Evolutionary conservation across 1,140 invertebrate genomes (phyloP).

Genomic region (Piezodorus guildinii): DNA sequence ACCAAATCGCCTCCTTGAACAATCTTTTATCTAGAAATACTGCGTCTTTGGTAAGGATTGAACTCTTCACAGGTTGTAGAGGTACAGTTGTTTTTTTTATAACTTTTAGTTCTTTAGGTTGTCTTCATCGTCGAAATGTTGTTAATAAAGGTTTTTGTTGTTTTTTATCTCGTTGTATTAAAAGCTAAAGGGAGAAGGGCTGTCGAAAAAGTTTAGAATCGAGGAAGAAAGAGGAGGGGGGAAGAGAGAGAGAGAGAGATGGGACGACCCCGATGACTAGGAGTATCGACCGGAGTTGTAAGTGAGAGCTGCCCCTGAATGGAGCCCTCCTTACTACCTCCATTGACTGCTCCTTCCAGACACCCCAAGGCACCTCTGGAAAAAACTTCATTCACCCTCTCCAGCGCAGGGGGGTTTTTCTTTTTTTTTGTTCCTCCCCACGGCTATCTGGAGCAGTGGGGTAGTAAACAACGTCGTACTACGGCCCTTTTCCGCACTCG

Average conservation of each 20-base stretch:
- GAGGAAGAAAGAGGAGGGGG: not conserved
- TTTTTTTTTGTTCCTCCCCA: not conserved
- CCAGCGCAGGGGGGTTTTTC: not conserved
- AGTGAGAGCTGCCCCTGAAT: not conserved
- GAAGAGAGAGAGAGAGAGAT: not conserved
- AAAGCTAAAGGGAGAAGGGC: not conserved
- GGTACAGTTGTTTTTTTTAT: too few relatives aligned
- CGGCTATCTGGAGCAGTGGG: not conserved
- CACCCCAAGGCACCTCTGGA: not conserved
- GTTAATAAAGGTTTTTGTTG: too few relatives aligned
- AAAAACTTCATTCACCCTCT: conserved; percentile 11
- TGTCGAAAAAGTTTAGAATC: not conserved
- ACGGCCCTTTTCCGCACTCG: too few relatives aligned
- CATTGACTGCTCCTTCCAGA: conserved; percentile 15
- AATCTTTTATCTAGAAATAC: too few relatives aligned
- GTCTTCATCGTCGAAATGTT: too few relatives aligned
- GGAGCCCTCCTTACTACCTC: not conserved
- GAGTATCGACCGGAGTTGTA: not conserved
- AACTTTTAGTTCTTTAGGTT: too few relatives aligned
- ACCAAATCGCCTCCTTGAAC: too few relatives aligned
- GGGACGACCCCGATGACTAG: not conserved
- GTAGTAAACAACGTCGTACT: too few relatives aligned
- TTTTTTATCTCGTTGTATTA: too few relatives aligned
- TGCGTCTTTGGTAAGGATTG: too few relatives aligned
- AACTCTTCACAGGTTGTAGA: too few relatives aligned